Conservation (phyloP, 2,888 invertebrate species). For the Ellobium chinense region DNA sequence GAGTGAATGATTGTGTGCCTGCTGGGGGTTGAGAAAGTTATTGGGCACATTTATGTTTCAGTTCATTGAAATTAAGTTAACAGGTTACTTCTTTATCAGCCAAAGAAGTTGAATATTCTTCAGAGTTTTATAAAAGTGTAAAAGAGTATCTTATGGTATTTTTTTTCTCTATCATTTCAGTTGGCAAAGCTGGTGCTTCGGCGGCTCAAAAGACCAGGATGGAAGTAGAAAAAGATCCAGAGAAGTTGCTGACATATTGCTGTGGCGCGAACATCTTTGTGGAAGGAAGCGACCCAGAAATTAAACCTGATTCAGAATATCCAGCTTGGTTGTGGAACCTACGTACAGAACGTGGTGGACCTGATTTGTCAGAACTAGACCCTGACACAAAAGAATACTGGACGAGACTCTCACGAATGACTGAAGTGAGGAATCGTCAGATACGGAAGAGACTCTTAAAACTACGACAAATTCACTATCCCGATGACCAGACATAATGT, state of each 20-base stretch:
- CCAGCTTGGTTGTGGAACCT: conserved; percentile 95
- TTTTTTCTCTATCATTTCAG: conserved; percentile 21
- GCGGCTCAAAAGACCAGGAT: conserved; percentile 57
- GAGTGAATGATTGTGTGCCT: no score
- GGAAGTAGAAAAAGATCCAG: conserved; percentile 89
- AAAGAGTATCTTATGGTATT: background rate
- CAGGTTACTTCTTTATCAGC: no score
- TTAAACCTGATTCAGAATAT: conserved; percentile 89
- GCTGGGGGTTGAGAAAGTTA: no score
- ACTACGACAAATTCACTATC: conserved; percentile 27
- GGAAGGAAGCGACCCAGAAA: conserved; percentile 86
- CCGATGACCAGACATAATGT: conserved; percentile 32
- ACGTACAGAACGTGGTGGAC: conserved; percentile 82
- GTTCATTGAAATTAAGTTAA: no score
- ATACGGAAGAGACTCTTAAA: conserved; percentile 41
- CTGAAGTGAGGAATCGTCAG: conserved; percentile 55
- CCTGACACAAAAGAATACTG: conserved; percentile 90
- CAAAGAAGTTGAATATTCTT: no score
- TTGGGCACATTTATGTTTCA: no score
- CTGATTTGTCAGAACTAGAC: conserved; percentile 87
- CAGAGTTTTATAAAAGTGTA: no score
- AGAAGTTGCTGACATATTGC: conserved; percentile 86
- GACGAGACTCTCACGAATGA: conserved; percentile 83
- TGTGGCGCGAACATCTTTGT: conserved; percentile 92
- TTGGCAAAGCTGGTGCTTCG: conserved; percentile 49